These are phyloP conservation scores for Tapirus indicus DNA, from an alignment of 2,797 vertebrate species.

Conservation along the genomic window DNA sequence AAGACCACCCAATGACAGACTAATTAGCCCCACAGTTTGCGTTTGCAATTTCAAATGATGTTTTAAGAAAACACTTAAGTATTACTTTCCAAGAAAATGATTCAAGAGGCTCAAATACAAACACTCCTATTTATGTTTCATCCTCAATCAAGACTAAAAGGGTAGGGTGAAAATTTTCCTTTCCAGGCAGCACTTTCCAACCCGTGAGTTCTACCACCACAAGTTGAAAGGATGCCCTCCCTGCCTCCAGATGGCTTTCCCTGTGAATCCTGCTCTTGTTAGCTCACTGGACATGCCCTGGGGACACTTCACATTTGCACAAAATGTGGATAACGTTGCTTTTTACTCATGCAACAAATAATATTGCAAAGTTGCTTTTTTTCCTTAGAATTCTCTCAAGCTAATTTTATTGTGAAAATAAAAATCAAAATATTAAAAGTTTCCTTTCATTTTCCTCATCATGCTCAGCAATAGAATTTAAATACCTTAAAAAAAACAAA, in stretches of 20 bases:
- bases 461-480: background rate
- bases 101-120: conserved; percentile 71
- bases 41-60: conserved; percentile 11
- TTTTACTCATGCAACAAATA: background rate
- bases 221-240: conserved; percentile 74
- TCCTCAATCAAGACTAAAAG: conserved; percentile 74
- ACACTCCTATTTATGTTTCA: conserved; percentile 70
- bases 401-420: conserved; percentile 41
- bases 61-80: conserved; percentile 56
- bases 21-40: background rate
- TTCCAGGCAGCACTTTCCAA: conserved; percentile 80
- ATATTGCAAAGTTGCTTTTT: background rate
- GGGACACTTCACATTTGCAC: conserved; percentile 57
- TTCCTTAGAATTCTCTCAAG: background rate
- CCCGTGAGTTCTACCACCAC: conserved; percentile 78
- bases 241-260: background rate
- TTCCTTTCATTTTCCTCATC: conserved; percentile 5
- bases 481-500: background rate
- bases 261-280: background rate
- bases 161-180: conserved; percentile 72
- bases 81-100: conserved; percentile 67
- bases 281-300: background rate
- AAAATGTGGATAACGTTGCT: conserved; percentile 6
- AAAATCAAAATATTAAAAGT: conserved; percentile 52
- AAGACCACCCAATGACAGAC: background rate